Evolutionary conservation across 2,113 vertebrate species (phyloP).

Genomic region (Mobula hypostoma): DNA sequence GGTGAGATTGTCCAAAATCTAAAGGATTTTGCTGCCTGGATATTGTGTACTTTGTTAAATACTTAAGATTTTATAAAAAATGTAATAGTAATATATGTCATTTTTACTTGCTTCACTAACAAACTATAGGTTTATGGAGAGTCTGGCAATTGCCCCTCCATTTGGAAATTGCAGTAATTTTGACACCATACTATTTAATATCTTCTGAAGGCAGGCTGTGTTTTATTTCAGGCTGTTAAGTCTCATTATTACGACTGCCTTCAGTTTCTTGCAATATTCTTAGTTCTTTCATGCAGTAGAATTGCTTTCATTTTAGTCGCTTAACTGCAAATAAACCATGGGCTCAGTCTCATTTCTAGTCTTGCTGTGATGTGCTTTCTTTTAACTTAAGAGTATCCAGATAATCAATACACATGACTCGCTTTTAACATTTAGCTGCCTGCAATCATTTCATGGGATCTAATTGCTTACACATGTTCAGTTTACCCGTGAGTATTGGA

Average conservation of each 20-base stretch:
- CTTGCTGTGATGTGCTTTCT: not conserved
- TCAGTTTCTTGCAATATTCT: not conserved
- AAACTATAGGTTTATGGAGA: not conserved
- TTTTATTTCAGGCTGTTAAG: not conserved
- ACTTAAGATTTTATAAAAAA: not conserved
- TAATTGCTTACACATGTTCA: conserved; percentile 9
- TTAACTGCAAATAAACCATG: not conserved
- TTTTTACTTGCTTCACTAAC: not conserved
- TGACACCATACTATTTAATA: not conserved
- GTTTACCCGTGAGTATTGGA: not conserved
- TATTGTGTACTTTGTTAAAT: not conserved
- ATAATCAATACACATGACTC: not conserved
- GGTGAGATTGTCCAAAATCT: not conserved
- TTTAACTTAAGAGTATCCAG: not conserved
- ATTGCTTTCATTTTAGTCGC: not conserved
- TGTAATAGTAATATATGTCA: not conserved
- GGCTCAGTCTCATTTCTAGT: not conserved
- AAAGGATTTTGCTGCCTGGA: not conserved
- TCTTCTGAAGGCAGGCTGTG: not conserved
- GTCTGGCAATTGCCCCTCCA: not conserved
- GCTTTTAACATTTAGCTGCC: not conserved
- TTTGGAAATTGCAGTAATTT: not conserved
- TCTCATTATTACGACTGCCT: not conserved
- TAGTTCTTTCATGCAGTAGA: not conserved
- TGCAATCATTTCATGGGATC: not conserved